Conservation (phyloP, 2,797 vertebrate genomes). For the Sebastiscus albofasciatus region DNA sequence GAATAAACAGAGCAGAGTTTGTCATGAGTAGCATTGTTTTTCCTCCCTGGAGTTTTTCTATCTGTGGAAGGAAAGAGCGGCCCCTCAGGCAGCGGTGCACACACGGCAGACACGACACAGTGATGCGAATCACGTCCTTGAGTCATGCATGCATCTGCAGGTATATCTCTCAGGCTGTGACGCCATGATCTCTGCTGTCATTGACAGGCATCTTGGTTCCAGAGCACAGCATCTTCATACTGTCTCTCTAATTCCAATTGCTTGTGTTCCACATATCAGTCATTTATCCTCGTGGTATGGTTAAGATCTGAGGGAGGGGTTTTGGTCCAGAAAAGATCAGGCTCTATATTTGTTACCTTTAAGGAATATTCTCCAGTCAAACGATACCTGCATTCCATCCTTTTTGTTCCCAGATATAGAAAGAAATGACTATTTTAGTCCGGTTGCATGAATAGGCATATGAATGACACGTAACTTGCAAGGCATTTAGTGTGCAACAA, state of each 20-base stretch:
- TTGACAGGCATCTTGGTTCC: neutral
- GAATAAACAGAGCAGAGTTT: neutral
- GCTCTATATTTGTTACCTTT: neutral
- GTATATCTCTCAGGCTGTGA: constrained; percentile 4
- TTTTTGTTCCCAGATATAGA: too few species aligned
- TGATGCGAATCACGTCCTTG: constrained; percentile 16
- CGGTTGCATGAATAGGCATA: too few species aligned
- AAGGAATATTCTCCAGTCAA: neutral
- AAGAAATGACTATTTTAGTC: too few species aligned
- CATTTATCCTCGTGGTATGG: neutral
- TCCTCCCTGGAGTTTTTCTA: neutral
- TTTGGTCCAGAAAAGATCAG: neutral
- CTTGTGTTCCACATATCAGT: neutral
- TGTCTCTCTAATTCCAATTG: constrained; percentile 2
- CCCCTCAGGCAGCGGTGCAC: constrained; percentile 5
- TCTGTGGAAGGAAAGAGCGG: constrained; percentile 2
- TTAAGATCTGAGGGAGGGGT: neutral
- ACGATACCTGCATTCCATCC: neutral
- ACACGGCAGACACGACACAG: neutral
- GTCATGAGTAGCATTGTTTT: neutral
- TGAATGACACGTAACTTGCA: too few species aligned
- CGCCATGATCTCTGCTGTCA: neutral
- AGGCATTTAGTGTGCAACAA: too few species aligned
- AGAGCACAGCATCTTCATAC: constrained; percentile 4
- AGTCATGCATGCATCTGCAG: constrained; percentile 25